phyloP scores from a whole-genome alignment of 2,113 vertebrate genomes.

The Tauraco erythrolophus region DNA sequence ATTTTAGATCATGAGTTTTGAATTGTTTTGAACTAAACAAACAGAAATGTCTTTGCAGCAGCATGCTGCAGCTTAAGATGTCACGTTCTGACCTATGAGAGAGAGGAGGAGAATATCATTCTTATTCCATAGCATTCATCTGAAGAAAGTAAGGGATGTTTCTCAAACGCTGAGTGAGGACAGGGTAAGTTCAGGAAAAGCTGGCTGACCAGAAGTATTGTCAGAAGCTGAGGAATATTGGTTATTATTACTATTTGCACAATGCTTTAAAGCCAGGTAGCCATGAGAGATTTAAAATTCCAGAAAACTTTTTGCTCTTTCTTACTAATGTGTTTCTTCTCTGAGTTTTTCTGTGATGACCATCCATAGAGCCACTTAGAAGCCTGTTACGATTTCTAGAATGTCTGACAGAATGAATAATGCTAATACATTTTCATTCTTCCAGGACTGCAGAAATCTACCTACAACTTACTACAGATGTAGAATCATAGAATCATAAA shows the following conservation, averaged over 20 bases:
- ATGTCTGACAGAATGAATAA: constrained; percentile 43
- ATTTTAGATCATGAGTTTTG: neutral
- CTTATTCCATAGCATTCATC: neutral
- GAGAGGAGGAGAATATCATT: neutral
- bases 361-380: constrained; percentile 36
- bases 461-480: neutral
- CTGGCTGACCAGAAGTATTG: neutral
- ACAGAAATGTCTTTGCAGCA: neutral
- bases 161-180: neutral
- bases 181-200: neutral
- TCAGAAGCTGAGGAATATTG: neutral
- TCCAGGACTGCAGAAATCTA: constrained; percentile 7
- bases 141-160: neutral
- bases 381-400: constrained; percentile 61
- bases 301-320: constrained; percentile 54
- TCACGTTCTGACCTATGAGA: neutral
- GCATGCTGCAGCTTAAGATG: neutral
- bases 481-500: too few species aligned
- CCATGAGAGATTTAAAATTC: constrained; percentile 62
- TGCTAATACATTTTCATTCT: constrained; percentile 44
- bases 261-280: constrained; percentile 34
- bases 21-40: constrained; percentile 25
- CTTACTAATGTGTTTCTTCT: constrained; percentile 48
- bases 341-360: constrained; percentile 55
- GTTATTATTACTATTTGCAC: neutral